Percentiles rank a stretch among this genome's conserved stretches.
phyloP scores from a whole-genome alignment of 2,113 vertebrate genomes.

The Hystrix cristata region DNA sequence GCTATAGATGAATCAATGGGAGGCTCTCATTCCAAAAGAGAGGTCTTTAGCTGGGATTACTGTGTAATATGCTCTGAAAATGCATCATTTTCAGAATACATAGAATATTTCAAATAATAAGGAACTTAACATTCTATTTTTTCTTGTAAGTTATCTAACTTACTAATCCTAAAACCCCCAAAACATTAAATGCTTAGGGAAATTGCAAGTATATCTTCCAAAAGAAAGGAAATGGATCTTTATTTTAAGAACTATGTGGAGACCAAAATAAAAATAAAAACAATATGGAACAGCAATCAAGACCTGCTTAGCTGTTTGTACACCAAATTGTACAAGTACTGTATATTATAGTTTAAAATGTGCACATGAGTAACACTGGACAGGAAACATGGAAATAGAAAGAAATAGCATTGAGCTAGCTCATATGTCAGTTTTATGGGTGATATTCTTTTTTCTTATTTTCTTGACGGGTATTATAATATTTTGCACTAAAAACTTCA shows the following conservation, averaged over 20 bases:
- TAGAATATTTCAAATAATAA: not conserved
- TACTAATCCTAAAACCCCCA: not conserved
- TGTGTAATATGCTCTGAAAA: not conserved
- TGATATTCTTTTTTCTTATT: not conserved
- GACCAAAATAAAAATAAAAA: not conserved
- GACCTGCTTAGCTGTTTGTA: not conserved
- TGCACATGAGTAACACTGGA: not conserved
- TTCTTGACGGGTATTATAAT: not conserved
- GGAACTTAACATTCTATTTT: conserved; percentile 29
- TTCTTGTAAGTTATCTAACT: conserved; percentile 7
- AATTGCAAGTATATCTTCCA: not conserved
- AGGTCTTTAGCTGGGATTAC: conserved; percentile 26
- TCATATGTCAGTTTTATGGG: not conserved
- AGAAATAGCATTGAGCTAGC: not conserved
- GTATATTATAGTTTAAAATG: not conserved
- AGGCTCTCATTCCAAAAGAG: conserved; percentile 17
- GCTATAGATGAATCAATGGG: not conserved
- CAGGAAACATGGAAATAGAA: conserved; percentile 28
- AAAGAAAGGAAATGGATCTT: not conserved
- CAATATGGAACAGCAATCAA: not conserved
- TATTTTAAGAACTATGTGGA: conserved; percentile 1
- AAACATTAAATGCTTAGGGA: not conserved
- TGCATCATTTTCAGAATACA: not conserved
- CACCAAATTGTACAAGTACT: not conserved
- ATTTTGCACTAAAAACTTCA: not conserved